These are phyloP conservation scores for Calcarius lapponicus DNA, from an alignment of 2,797 vertebrate genomes.

Conservation along the genomic window DNA sequence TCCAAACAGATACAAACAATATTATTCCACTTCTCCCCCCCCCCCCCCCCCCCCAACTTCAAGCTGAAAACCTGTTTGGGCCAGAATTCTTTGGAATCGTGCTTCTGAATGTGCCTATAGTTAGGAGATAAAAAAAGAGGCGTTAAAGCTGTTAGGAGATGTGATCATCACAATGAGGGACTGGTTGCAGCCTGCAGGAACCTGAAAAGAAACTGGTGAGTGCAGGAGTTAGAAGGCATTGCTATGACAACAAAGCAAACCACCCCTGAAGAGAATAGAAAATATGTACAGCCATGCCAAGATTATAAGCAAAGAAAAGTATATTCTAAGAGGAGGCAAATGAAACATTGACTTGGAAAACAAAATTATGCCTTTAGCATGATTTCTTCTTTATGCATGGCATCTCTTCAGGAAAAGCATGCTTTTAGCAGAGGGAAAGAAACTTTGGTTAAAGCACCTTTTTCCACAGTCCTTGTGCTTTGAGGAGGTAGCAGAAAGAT, in stretches of 20 bases:
- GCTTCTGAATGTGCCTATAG: conserved; percentile 44
- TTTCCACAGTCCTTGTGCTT: neutral
- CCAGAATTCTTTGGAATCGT: conserved; percentile 40
- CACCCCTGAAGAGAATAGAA: conserved; percentile 61
- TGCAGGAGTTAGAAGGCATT: conserved; percentile 37
- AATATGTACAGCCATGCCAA: conserved; percentile 53
- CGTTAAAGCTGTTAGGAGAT: conserved; percentile 24
- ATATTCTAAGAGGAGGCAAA: conserved; percentile 53
- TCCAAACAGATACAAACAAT: conserved; percentile 4
- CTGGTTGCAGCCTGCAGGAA: conserved; percentile 65
- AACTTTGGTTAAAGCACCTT: neutral
- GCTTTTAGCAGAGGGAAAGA: neutral
- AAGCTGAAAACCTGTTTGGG: conserved; percentile 26
- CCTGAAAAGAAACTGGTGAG: conserved; percentile 49
- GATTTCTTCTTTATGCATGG: conserved; percentile 21
- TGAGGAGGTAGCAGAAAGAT: neutral
- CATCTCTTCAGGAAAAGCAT: conserved; percentile 44
- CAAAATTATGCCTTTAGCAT: conserved; percentile 10
- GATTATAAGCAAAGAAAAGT: conserved; percentile 32
- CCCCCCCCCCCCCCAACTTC: neutral
- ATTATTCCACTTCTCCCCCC: neutral
- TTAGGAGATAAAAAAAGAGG: conserved; percentile 24
- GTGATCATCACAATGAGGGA: conserved; percentile 61
- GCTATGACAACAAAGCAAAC: conserved; percentile 70
- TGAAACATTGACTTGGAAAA: conserved; percentile 49